Conservation (phyloP, 2,113 vertebrate genomes). For the Cyphomyrus plagiostoma region DNA sequence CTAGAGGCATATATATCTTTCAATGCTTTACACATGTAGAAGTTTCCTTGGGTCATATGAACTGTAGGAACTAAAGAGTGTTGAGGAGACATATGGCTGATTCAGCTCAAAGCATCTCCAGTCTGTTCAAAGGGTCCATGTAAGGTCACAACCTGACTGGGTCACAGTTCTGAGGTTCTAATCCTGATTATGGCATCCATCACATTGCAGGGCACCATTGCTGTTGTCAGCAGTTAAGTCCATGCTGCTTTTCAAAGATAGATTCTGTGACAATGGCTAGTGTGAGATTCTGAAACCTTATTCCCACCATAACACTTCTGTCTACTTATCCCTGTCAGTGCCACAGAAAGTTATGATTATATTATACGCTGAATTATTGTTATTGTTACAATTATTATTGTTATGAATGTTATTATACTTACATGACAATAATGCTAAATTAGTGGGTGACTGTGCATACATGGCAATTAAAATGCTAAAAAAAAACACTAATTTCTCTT, state of each 20-base stretch:
- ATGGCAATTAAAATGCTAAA: not conserved
- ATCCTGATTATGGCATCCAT: not conserved
- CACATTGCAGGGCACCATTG: not conserved
- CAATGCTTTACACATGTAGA: not conserved
- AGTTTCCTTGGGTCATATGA: not conserved
- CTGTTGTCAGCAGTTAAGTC: not conserved
- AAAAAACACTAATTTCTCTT: not conserved
- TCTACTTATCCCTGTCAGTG: not conserved
- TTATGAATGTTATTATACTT: not conserved
- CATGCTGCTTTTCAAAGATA: not conserved
- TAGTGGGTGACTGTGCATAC: not conserved
- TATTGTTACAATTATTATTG: not conserved
- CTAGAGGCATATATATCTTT: not conserved
- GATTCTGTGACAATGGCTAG: not conserved
- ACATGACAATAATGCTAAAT: not conserved
- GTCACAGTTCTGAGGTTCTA: not conserved
- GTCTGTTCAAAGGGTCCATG: conserved; percentile 7
- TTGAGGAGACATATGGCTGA: conserved; percentile 23
- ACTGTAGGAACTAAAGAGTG: not conserved
- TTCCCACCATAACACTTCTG: not conserved
- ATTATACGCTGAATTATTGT: not conserved
- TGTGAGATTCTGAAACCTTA: not conserved
- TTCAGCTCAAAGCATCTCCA: conserved; percentile 14
- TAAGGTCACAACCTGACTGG: conserved; percentile 11
- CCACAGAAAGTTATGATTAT: not conserved